These are phyloP conservation scores for Druon quercuslanigerum DNA, from an alignment of 1,140 invertebrate species.

Conservation along the genomic window DNA sequence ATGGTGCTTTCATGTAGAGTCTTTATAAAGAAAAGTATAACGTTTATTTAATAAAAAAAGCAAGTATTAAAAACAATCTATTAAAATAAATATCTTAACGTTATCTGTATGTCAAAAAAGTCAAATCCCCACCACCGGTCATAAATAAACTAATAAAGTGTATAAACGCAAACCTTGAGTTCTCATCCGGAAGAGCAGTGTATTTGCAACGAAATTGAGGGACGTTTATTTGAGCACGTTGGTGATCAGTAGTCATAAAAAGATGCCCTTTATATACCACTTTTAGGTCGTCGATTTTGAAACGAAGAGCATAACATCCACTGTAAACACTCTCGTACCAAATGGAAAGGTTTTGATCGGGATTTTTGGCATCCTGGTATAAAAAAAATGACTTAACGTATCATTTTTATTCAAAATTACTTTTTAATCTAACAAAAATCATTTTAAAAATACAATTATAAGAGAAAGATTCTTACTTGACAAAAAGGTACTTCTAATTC, in stretches of 20 bases:
- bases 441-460: slow-evolving; percentile 22
- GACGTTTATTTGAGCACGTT: slow-evolving; percentile 40
- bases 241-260: slow-evolving; percentile 50
- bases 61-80: no score
- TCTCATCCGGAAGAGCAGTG: slow-evolving; percentile 23
- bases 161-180: background rate
- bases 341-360: slow-evolving; percentile 29
- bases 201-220: slow-evolving; percentile 49
- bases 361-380: background rate
- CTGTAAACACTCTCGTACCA: slow-evolving; percentile 50
- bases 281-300: slow-evolving; percentile 42
- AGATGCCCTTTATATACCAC: slow-evolving; percentile 36
- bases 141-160: background rate
- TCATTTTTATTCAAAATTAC: slow-evolving; percentile 34
- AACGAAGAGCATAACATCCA: slow-evolving; percentile 55
- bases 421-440: slow-evolving; percentile 13
- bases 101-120: no score
- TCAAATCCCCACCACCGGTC: no score
- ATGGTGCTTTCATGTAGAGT: no score
- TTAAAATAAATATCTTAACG: no score
- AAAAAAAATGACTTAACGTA: background rate
- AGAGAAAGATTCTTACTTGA: slow-evolving; percentile 31
- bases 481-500: slow-evolving; percentile 31
- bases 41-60: no score
- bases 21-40: no score